A percentile compares a stretch with the other conserved stretches of the same genome.
These are phyloP conservation scores for Astropecten irregularis DNA, from an alignment of 53 echinoderm and acorn worm genomes.

Conservation along the genomic window DNA sequence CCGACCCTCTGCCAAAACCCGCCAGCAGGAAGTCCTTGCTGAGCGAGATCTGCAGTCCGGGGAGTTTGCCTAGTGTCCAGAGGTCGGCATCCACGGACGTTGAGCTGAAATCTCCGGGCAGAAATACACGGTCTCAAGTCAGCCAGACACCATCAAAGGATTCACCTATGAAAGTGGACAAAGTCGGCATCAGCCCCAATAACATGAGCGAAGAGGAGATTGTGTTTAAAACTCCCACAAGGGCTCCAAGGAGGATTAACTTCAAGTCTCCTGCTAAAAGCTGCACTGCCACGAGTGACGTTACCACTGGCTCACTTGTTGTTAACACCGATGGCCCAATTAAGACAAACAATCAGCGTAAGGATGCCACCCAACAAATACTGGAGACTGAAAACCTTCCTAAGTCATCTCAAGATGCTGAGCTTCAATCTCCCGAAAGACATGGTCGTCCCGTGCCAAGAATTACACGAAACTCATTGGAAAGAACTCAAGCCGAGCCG, in stretches of 20 bases:
- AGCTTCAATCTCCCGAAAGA: neutral
- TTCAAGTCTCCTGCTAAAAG: constrained; percentile 1
- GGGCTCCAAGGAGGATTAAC: constrained; percentile 23
- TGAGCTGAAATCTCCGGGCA: constrained; percentile 24
- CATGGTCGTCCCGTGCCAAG: too few relatives aligned
- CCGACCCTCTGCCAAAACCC: neutral
- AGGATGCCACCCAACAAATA: neutral
- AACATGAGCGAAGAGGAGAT: neutral
- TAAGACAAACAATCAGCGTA: neutral
- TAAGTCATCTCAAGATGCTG: neutral
- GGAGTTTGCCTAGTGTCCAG: constrained; percentile 4
- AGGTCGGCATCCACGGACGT: neutral
- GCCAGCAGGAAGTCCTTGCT: constrained; percentile 10
- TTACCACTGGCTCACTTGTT: too few relatives aligned
- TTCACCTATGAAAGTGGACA: neutral
- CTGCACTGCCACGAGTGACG: neutral
- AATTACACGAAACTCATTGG: neutral
- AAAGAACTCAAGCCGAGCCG: neutral
- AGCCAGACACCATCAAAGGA: neutral
- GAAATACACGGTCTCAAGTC: constrained; percentile 55
- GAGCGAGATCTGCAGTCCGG: constrained; percentile 43
- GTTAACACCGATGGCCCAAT: too few relatives aligned
- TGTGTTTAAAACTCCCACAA: constrained; percentile 47
- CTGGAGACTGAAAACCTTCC: too few relatives aligned
- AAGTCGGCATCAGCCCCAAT: neutral